Evolutionary conservation across 2,113 vertebrate genomes (phyloP).

Genomic region (Amphiprion ocellaris): DNA sequence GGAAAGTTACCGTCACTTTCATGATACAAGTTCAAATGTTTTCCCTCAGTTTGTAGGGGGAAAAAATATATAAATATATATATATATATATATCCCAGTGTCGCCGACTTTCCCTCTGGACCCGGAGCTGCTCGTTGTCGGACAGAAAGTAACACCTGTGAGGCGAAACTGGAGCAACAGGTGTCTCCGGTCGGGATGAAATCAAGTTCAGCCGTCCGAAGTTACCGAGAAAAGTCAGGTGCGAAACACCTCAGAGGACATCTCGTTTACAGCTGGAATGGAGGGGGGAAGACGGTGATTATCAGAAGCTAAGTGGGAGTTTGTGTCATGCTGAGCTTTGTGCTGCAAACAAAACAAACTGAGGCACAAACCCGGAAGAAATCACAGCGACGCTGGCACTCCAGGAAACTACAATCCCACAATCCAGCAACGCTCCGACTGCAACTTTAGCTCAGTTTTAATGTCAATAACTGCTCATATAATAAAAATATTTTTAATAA

Average conservation of each 20-base stretch:
- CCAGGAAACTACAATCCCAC: conserved; percentile 53
- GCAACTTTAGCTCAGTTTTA: too few species aligned
- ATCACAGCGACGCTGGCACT: conserved; percentile 42
- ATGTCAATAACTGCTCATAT: too few species aligned
- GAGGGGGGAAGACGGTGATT: neutral
- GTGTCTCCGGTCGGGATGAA: conserved; percentile 74
- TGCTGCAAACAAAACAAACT: conserved; percentile 61
- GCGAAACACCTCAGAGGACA: neutral
- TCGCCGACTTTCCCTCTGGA: neutral
- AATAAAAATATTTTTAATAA: too few species aligned
- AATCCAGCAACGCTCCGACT: too few species aligned
- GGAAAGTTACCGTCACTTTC: conserved; percentile 95
- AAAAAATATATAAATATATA: too few species aligned
- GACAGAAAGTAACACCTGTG: conserved; percentile 53
- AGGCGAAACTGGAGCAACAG: conserved; percentile 75
- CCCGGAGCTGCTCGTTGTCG: neutral
- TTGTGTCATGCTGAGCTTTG: conserved; percentile 30
- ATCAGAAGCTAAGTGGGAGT: neutral
- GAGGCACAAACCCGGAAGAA: conserved; percentile 75
- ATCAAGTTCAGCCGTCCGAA: conserved; percentile 21
- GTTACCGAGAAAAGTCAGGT: neutral
- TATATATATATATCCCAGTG: neutral
- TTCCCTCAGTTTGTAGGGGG: too few species aligned
- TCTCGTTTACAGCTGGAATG: neutral
- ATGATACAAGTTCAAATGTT: conserved; percentile 64